Percentiles rank a stretch among this genome's conserved stretches.
phyloP scores from a whole-genome alignment of 2,888 invertebrate species.

The Pediacus dermestoides region DNA sequence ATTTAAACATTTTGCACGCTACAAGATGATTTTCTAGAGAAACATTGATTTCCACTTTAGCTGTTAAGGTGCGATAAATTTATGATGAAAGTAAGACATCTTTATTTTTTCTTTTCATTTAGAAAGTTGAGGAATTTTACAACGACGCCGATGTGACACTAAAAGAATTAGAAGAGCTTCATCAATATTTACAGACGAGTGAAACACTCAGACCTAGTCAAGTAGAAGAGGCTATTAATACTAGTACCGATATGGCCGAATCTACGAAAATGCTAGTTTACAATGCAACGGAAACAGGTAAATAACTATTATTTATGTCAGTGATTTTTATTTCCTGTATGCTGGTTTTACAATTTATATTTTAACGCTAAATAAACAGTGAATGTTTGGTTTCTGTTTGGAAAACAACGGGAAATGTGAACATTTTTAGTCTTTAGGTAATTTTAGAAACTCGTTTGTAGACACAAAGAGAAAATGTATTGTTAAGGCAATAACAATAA shows the following conservation, averaged over 20 bases:
- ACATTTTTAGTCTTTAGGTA: too few species aligned
- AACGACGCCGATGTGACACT: constrained; percentile 58
- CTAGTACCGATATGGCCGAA: constrained; percentile 54
- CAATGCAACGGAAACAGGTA: constrained; percentile 53
- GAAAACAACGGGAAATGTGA: too few species aligned
- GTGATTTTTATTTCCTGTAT: neutral
- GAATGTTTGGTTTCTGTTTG: too few species aligned
- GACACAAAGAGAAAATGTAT: too few species aligned
- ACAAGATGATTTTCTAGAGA: too few species aligned
- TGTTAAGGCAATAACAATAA: too few species aligned
- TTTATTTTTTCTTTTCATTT: constrained; percentile 15
- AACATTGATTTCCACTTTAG: too few species aligned
- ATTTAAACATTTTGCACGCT: constrained; percentile 2
- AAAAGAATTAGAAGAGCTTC: constrained; percentile 60
- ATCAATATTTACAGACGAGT: constrained; percentile 55
- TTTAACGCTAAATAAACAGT: too few species aligned
- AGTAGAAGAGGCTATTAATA: constrained; percentile 56
- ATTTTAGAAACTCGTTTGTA: too few species aligned
- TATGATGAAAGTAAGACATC: neutral
- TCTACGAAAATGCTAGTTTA: constrained; percentile 52
- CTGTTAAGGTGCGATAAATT: too few species aligned
- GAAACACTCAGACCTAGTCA: constrained; percentile 55
- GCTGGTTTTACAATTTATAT: too few species aligned
- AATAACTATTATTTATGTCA: neutral
- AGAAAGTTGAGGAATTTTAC: constrained; percentile 68